These are phyloP conservation scores for Drosophila nasuta DNA, from an alignment of 1,140 invertebrate species.

Conservation along the genomic window DNA sequence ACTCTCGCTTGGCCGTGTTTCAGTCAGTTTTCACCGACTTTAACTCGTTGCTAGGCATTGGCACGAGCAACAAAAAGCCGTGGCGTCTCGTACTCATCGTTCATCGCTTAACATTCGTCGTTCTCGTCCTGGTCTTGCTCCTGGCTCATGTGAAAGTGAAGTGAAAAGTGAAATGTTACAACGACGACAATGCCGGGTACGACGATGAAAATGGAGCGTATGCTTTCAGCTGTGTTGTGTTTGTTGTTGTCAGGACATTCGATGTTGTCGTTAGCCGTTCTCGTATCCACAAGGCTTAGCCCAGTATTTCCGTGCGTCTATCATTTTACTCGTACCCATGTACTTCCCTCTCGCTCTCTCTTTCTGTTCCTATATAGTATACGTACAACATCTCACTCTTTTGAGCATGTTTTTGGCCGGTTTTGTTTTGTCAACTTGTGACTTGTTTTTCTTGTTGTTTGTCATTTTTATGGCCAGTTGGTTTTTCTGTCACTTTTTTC, in stretches of 20 bases:
- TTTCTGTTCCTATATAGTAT: neutral
- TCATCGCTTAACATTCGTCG: conserved; percentile 3
- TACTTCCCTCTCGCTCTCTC: conserved; percentile 2
- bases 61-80: conserved; percentile 33
- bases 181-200: conserved; percentile 65
- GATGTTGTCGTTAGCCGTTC: conserved; percentile 39
- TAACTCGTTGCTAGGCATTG: conserved; percentile 73
- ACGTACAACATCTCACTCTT: neutral
- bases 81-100: conserved; percentile 35
- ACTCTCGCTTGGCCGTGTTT: conserved; percentile 76
- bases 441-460: conserved; percentile 38
- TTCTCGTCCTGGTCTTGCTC: conserved; percentile 39
- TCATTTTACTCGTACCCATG: neutral
- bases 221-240: conserved; percentile 48
- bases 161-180: conserved; percentile 83
- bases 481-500: conserved; percentile 46
- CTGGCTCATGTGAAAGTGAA: conserved; percentile 78
- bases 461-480: conserved; percentile 57
- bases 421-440: conserved; percentile 50
- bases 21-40: conserved; percentile 76
- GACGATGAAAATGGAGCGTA: conserved; percentile 49
- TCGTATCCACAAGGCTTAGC: conserved; percentile 44
- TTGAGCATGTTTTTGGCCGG: conserved; percentile 20
- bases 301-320: conserved; percentile 57
- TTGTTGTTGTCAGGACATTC: conserved; percentile 51